phyloP scores from a whole-genome alignment of 2,888 invertebrate genomes.

The Anagyrus pseudococci region DNA sequence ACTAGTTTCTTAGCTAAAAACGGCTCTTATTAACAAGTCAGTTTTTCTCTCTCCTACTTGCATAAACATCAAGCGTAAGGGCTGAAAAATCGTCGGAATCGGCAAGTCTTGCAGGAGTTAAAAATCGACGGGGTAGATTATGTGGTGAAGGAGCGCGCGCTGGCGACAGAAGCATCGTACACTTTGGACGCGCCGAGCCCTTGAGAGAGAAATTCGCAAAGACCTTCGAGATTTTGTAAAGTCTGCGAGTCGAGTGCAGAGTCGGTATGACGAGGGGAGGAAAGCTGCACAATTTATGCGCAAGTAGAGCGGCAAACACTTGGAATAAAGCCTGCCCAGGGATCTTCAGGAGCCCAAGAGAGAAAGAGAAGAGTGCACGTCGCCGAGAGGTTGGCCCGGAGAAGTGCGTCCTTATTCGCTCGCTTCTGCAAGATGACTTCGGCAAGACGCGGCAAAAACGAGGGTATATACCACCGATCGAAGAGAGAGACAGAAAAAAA shows the following conservation, averaged over 20 bases:
- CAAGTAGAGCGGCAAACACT: conserved; percentile 57
- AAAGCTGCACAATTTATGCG: conserved; percentile 54
- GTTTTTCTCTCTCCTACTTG: too few relatives aligned
- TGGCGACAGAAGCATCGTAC: background rate
- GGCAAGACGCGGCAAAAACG: too few relatives aligned
- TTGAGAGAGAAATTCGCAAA: conserved; percentile 34
- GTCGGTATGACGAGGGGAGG: conserved; percentile 49
- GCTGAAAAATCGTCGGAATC: background rate
- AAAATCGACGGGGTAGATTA: background rate
- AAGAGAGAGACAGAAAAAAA: conserved; percentile 45
- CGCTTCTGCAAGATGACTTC: conserved; percentile 33
- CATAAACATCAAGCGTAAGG: background rate
- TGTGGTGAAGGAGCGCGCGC: background rate
- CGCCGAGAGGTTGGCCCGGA: conserved; percentile 38
- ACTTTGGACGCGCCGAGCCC: conserved; percentile 22
- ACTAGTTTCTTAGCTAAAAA: too few relatives aligned
- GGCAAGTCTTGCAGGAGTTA: background rate
- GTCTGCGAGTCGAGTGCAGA: conserved; percentile 41
- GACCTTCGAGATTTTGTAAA: conserved; percentile 47
- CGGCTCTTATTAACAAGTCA: too few relatives aligned
- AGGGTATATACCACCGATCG: conserved; percentile 1
- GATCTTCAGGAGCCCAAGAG: conserved; percentile 49
- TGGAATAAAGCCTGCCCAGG: conserved; percentile 48
- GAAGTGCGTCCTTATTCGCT: conserved; percentile 34
- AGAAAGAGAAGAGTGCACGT: conserved; percentile 37